phyloP scores from a whole-genome alignment of 2,797 vertebrate genomes.

The Labroides dimidiatus region DNA sequence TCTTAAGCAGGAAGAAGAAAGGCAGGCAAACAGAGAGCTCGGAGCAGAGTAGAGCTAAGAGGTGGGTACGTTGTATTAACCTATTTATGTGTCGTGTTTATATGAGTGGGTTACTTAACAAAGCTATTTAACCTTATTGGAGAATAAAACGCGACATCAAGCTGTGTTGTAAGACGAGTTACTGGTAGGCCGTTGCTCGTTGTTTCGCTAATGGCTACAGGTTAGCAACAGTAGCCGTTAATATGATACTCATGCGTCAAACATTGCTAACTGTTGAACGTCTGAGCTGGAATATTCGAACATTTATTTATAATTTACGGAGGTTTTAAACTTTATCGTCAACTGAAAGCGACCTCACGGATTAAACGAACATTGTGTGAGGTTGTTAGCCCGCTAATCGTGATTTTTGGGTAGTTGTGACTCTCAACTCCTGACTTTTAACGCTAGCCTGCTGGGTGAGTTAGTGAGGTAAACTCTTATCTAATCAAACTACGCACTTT shows the following conservation, averaged over 20 bases:
- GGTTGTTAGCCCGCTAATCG: conserved; percentile 12
- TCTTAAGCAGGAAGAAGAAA: conserved; percentile 43
- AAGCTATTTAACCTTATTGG: background rate
- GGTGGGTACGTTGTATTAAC: background rate
- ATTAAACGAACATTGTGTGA: background rate
- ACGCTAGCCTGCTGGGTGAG: conserved; percentile 46
- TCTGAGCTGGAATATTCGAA: fast-evolving
- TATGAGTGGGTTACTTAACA: fast-evolving
- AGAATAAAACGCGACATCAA: conserved; percentile 28
- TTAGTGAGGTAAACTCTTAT: background rate
- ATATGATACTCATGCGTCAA: conserved; percentile 25
- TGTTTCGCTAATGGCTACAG: conserved; percentile 10
- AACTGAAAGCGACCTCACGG: background rate
- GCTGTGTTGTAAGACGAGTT: conserved; percentile 18
- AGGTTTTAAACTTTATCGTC: fast-evolving
- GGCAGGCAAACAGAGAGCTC: conserved; percentile 4
- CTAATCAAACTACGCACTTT: conserved; percentile 10
- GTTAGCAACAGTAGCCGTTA: conserved; percentile 43
- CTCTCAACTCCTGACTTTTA: conserved; percentile 17
- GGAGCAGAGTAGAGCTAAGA: conserved; percentile 20
- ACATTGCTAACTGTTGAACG: background rate
- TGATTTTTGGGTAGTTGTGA: background rate
- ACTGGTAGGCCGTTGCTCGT: conserved; percentile 12
- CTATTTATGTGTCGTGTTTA: background rate
- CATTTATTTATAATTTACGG: background rate